These are phyloP conservation scores for Simalia tracyae DNA, from an alignment of 2,797 vertebrate genomes.

Conservation along the genomic window DNA sequence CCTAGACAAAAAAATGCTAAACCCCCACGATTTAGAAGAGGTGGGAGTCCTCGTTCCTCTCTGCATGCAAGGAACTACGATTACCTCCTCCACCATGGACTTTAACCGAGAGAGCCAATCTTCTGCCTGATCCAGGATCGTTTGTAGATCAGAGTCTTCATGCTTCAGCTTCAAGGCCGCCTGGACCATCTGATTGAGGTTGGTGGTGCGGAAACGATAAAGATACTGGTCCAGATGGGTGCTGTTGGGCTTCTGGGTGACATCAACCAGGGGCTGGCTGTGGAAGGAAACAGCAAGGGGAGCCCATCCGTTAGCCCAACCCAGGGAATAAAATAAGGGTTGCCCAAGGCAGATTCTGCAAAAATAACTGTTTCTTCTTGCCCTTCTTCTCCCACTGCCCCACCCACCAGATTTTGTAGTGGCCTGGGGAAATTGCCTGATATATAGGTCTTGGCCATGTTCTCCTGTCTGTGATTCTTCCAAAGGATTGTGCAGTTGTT, in stretches of 20 bases:
- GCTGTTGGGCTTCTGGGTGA: slow-evolving; percentile 73
- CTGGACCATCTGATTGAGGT: slow-evolving; percentile 81
- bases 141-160: slow-evolving; percentile 66
- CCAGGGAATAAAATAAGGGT: background rate
- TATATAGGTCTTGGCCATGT: background rate
- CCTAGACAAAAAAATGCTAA: background rate
- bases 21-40: background rate
- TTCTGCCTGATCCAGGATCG: slow-evolving; percentile 85
- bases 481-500: background rate
- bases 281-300: background rate
- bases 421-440: no score
- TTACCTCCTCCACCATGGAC: slow-evolving; percentile 86
- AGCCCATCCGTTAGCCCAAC: background rate
- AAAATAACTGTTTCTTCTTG: background rate
- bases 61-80: rapidly evolving
- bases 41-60: rapidly evolving
- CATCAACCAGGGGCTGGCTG: slow-evolving; percentile 79
- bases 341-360: no score
- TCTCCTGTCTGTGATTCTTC: background rate
- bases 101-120: slow-evolving; percentile 85
- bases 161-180: slow-evolving; percentile 81
- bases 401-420: background rate
- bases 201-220: slow-evolving; percentile 76
- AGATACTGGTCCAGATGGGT: slow-evolving; percentile 87
- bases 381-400: background rate